A percentile compares a stretch with the other conserved stretches of the same genome.
These are phyloP conservation scores for Mystacides longicornis DNA, from an alignment of 2,888 invertebrate species.

Conservation along the genomic window DNA sequence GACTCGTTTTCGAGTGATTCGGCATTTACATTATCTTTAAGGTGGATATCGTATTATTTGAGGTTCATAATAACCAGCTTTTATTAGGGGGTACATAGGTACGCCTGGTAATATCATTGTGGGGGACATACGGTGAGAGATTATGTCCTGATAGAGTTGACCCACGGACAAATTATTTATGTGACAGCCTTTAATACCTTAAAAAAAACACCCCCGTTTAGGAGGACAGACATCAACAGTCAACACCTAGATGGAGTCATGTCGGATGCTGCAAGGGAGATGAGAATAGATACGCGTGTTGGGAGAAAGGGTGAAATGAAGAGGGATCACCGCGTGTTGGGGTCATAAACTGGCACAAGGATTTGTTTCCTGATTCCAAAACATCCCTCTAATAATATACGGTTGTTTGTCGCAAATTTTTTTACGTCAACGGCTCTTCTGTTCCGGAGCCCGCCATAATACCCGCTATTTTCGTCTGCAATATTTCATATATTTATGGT, in stretches of 20 bases:
- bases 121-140: too few relatives aligned
- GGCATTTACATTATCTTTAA: too few relatives aligned
- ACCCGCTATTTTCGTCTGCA: too few relatives aligned
- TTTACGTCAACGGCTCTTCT: background rate
- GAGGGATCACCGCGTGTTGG: conserved; percentile 2
- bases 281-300: background rate
- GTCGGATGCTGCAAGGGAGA: background rate
- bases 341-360: conserved; percentile 2
- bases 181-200: conserved; percentile 1
- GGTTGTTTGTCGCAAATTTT: conserved; percentile 4
- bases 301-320: conserved; percentile 1
- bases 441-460: too few relatives aligned
- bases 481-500: too few relatives aligned
- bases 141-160: too few relatives aligned
- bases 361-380: conserved; percentile 5
- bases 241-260: background rate
- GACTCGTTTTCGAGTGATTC: too few relatives aligned
- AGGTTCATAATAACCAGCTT: too few relatives aligned
- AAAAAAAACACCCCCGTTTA: background rate
- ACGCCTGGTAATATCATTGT: too few relatives aligned
- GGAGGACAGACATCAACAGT: background rate
- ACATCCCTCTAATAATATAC: conserved; percentile 3
- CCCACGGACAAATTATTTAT: too few relatives aligned
- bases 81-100: too few relatives aligned
- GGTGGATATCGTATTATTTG: too few relatives aligned